A percentile compares a stretch with the other conserved stretches of the same genome.
phyloP scores from a whole-genome alignment of 2,888 invertebrate species.

The Zootermopsis nevadensis region DNA sequence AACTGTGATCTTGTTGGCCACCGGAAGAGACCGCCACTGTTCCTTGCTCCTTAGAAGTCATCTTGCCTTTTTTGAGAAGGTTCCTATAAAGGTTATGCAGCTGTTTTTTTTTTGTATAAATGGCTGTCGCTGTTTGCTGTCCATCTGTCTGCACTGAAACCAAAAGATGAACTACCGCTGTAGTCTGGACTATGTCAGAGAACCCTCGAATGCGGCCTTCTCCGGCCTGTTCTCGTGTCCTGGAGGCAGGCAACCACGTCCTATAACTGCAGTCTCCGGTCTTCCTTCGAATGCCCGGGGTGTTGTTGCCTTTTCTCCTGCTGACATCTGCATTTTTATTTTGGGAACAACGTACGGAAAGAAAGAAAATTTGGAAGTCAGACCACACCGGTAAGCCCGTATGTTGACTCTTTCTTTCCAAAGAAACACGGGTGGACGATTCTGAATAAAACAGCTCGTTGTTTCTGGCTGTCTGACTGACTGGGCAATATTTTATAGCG shows the following conservation, averaged over 20 bases:
- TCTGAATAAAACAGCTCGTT: neutral
- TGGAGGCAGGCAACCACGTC: neutral
- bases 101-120: slow-evolving; percentile 28
- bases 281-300: slow-evolving; percentile 26
- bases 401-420: slow-evolving; percentile 7
- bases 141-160: slow-evolving; percentile 39
- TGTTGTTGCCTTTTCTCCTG: slow-evolving; percentile 1
- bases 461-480: neutral
- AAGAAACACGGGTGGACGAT: neutral
- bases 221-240: too few relatives aligned
- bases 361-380: slow-evolving; percentile 34
- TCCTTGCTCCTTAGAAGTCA: neutral
- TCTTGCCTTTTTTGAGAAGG: neutral
- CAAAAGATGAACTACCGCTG: slow-evolving; percentile 37
- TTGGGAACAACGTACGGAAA: slow-evolving; percentile 29
- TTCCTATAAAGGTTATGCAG: neutral
- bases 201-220: slow-evolving; percentile 33
- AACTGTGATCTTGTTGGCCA: neutral
- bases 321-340: slow-evolving; percentile 48
- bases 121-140: slow-evolving; percentile 34
- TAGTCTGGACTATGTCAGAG: slow-evolving; percentile 41
- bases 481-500: slow-evolving; percentile 30
- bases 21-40: neutral
- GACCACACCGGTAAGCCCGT: slow-evolving; percentile 3
- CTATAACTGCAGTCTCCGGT: slow-evolving; percentile 3